Evolutionary conservation across 2,113 vertebrate genomes (phyloP).

Genomic region (Chamaea fasciata): DNA sequence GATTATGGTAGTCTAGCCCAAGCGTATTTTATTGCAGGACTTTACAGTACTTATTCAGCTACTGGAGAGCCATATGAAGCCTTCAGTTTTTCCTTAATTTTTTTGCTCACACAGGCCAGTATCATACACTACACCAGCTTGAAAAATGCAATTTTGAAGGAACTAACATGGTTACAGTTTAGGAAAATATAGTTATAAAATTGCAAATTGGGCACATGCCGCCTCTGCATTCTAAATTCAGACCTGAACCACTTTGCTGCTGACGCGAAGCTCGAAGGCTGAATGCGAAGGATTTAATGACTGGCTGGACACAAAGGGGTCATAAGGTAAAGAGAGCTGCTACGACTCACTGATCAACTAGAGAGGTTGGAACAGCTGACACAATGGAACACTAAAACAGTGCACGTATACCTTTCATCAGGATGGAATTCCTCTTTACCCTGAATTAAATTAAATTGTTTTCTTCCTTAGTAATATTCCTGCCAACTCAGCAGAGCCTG

Average conservation of each 20-base stretch:
- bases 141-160: neutral
- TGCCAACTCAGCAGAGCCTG: neutral
- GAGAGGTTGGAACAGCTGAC: neutral
- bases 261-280: accelerated
- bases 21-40: neutral
- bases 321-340: neutral
- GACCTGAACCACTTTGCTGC: neutral
- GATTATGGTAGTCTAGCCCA: neutral
- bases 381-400: neutral
- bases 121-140: neutral
- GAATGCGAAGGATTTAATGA: neutral
- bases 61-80: neutral
- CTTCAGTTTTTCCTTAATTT: neutral
- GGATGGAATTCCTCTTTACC: neutral
- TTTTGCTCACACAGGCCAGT: neutral
- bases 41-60: neutral
- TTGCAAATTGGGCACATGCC: neutral
- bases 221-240: neutral
- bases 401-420: neutral
- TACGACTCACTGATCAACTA: accelerated
- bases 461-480: neutral
- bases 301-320: neutral
- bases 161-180: neutral
- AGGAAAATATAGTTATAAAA: neutral
- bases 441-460: neutral